Base-by-base conservation (phyloP, 2,888 invertebrate species). In the Pardosa pseudoannulata region DNA sequence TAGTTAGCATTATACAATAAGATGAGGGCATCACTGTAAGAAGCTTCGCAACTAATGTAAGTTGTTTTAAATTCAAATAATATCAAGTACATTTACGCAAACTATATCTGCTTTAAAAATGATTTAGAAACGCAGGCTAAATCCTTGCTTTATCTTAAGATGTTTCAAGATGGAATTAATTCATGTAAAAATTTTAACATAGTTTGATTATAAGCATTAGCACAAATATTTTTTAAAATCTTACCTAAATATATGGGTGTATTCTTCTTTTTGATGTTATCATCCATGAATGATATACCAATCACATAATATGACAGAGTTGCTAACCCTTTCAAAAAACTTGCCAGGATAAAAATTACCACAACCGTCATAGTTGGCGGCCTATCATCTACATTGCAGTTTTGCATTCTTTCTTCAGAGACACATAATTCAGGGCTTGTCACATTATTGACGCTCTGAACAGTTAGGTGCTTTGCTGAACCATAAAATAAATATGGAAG, bases 301-400 rank as follows among this genome's bases (percentile, higher is more conserved):
- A 89, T 50, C 1, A 83, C 75, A 70, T 88, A 87, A 68, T 79
- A 88, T 0, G 80, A 73, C 6, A 88, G 82, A 27, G 82, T 82
- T 9, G 89, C 89, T 32, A 89, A 68, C 32, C 89, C 89, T 64
- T 88, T 88, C 0, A 89, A 23, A 11, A 88, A 89, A 78, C 86
- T 88, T 1, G 81, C 89, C 16, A 86, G 3, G 41, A 87, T 73
- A 1, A 89, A 41, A 19, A 79, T 13, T 29, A 68, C 67, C 11
- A 88, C 87, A 9, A 87, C 89, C 65, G 88, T 46, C 5, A 85
- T 67, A 5, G 76, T 76, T 19, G 74, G 68, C 0, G 67, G 32
- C 27, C 36, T 11, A 11, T 83, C 31, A 19, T 67, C 67, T n/a
- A 16, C 19, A 67, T 79, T 27, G 39, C 76, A 79, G 28, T 76